Evolutionary conservation across 1,140 invertebrate species (phyloP).

Genomic region (Pissodes strobi): DNA sequence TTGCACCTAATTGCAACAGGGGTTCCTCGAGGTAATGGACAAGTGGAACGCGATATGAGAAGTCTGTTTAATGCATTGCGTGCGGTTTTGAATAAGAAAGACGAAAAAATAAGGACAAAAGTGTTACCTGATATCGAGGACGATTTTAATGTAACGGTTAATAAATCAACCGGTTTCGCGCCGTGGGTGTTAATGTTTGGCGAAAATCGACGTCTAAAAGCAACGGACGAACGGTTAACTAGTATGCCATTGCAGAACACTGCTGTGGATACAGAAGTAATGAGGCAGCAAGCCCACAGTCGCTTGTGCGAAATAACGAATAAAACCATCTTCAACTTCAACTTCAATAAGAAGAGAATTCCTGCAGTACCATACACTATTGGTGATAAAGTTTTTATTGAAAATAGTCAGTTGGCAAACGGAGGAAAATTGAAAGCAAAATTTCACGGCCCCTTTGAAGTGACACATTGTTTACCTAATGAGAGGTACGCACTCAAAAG

Average conservation of each 20-base stretch:
- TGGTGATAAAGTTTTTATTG: constrained; percentile 2
- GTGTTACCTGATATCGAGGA: constrained; percentile 3
- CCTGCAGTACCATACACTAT: background rate
- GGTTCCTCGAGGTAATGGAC: constrained; percentile 25
- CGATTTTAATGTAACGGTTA: background rate
- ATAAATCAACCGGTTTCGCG: constrained; percentile 3
- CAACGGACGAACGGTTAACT: background rate
- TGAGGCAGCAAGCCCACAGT: constrained; percentile 1
- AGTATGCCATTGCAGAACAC: background rate
- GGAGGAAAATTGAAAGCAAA: constrained; percentile 5
- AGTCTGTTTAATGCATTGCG: constrained; percentile 30
- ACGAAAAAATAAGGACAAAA: constrained; percentile 24
- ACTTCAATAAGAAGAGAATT: background rate
- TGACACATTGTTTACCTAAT: background rate
- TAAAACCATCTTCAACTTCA: background rate
- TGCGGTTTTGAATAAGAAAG: constrained; percentile 18
- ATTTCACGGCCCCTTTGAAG: constrained; percentile 3
- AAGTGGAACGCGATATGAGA: constrained; percentile 35
- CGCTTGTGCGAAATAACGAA: constrained; percentile 4
- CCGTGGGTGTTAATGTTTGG: constrained; percentile 4
- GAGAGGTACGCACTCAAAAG: constrained; percentile 1
- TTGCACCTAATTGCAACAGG: constrained; percentile 34
- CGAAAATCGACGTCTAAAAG: background rate
- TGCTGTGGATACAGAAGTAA: constrained; percentile 1
- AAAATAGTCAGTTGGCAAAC: background rate